Conservation (phyloP, 2,888 invertebrate genomes). For the Zeuzera pyrina region DNA sequence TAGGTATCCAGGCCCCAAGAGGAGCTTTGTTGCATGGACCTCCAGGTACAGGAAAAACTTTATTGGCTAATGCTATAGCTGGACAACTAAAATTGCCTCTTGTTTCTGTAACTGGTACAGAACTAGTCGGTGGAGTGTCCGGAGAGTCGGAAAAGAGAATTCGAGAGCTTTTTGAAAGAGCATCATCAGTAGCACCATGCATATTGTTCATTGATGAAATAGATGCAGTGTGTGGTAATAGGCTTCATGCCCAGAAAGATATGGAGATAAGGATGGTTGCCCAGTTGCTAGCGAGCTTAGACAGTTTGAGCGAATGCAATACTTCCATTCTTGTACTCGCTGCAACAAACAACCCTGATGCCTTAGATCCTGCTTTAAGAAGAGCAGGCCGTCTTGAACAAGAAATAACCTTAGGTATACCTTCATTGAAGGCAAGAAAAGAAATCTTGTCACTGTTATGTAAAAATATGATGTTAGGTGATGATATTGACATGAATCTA, state of each 20-base stretch:
- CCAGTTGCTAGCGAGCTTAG: conserved; percentile 90
- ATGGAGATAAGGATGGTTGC: conserved; percentile 98
- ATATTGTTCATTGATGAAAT: conserved; percentile 97
- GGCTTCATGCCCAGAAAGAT: conserved; percentile 91
- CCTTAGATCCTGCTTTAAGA: conserved; percentile 92
- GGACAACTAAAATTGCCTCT: conserved; percentile 89
- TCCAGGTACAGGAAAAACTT: conserved; percentile 94
- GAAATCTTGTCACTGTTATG: conserved; percentile 85
- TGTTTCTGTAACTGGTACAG: conserved; percentile 91
- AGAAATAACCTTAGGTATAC: conserved; percentile 95
- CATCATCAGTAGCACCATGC: conserved; percentile 81
- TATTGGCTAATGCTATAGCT: conserved; percentile 86
- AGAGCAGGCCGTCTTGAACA: conserved; percentile 94
- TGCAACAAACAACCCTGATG: conserved; percentile 95
- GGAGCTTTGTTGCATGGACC: conserved; percentile 96
- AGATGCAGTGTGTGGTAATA: conserved; percentile 94
- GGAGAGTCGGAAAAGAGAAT: conserved; percentile 97
- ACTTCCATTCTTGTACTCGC: conserved; percentile 88
- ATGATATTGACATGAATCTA: conserved; percentile 79
- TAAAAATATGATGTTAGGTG: conserved; percentile 77
- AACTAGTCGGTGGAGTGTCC: conserved; percentile 94
- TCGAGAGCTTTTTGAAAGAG: conserved; percentile 91
- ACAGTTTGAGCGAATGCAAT: conserved; percentile 77
- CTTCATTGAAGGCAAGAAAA: conserved; percentile 85
- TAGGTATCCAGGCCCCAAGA: conserved; percentile 90